phyloP scores from a whole-genome alignment of 2,113 vertebrate genomes.

The Hassar affinis region DNA sequence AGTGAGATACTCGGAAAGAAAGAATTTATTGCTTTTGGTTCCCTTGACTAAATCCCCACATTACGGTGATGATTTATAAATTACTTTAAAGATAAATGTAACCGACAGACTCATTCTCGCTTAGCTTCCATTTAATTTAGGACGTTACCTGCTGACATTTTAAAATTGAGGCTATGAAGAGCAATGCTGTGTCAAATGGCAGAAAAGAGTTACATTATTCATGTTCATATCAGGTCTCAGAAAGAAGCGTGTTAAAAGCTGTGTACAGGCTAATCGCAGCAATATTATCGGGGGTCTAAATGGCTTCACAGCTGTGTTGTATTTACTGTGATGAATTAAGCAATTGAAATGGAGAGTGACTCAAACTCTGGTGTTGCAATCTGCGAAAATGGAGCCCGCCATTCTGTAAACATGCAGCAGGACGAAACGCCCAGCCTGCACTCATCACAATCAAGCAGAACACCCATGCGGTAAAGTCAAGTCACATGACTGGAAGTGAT shows the following conservation, averaged over 20 bases:
- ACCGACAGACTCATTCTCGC: conserved; percentile 11
- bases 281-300: conserved; percentile 29
- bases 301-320: conserved; percentile 25
- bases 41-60: not conserved
- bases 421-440: conserved; percentile 7
- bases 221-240: conserved; percentile 28
- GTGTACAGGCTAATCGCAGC: conserved; percentile 35
- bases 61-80: conserved; percentile 7
- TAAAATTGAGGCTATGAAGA: not conserved
- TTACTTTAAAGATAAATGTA: conserved; percentile 7
- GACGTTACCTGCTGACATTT: conserved; percentile 31
- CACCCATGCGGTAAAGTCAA: conserved; percentile 23
- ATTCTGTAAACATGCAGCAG: not conserved
- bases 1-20: conserved; percentile 4
- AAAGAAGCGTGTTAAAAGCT: conserved; percentile 36
- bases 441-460: conserved; percentile 12
- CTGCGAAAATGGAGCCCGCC: conserved; percentile 11
- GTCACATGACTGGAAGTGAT: conserved; percentile 19
- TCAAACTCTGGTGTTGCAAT: conserved; percentile 25
- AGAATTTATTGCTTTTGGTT: conserved; percentile 4
- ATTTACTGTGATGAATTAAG: conserved; percentile 45
- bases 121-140: conserved; percentile 7
- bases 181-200: conserved; percentile 21
- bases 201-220: conserved; percentile 27
- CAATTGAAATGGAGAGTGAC: conserved; percentile 18